Base-by-base conservation (phyloP, 2,113 vertebrate genomes). In the Nicator chloris region DNA sequence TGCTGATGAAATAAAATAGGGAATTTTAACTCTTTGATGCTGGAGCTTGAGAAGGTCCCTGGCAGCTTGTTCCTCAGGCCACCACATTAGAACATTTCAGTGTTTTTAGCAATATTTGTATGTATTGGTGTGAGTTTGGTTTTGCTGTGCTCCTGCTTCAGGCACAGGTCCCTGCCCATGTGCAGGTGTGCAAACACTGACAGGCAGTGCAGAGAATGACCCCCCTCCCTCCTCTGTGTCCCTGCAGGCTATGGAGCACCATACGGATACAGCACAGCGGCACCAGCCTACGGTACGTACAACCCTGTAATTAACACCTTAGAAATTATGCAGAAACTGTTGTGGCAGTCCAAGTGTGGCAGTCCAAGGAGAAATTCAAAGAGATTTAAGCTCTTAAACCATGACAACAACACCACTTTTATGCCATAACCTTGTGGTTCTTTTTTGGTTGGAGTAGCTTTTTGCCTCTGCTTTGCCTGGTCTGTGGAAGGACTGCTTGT, bases 241-340 rank as follows among this genome's bases (percentile, higher is more conserved):
- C 19, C 97, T 97, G 90, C 92, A 99, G 99, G 99, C 90, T 99
- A 99, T 14, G 99, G 99, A 96, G 98, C 99, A 76, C 99, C 99
- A 0, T 99, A 99, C 51, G 99, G 99, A 78, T 99, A 99, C 96
- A 99, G 98, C 82, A 98, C 99, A 88, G 99, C 99, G 22, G 99
- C 99, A 39, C 99, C 99, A 77, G 99, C 99, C 82, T 99, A 99
- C 68, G 99, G 99, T 99, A 99, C 24, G 99, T 99, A 98, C 86
- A 89, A 49, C 39, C 12, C 75, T 81, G 70, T 95, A 45, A 82
- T 96, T 91, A 71, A 83, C 71, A 51, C 3, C 2, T 20, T 75
- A 88, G 47, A 91, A 86, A 33, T 66, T 0, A 11, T 82, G 90
- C 59, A 33, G 15, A 61, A 72, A 88, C 73, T 90, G 54, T 88